Conservation (phyloP, 2,888 invertebrate species). For the Synanthedon myopaeformis region DNA sequence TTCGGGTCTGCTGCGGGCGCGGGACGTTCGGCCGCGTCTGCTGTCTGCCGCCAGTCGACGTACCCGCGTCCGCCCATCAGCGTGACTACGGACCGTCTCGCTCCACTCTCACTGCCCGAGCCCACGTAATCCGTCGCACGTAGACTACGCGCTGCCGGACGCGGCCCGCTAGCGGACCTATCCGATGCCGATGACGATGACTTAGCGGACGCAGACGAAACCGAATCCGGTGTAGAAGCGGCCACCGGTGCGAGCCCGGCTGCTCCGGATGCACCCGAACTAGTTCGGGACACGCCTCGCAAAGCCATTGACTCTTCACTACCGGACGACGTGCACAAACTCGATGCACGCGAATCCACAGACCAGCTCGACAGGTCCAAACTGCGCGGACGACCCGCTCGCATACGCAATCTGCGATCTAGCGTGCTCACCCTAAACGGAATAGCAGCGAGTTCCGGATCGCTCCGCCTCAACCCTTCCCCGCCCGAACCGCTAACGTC, state of each 20-base stretch:
- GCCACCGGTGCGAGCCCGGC: conserved; percentile 68
- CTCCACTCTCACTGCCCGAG: conserved; percentile 52
- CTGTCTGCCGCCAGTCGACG: conserved; percentile 84
- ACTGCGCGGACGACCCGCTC: conserved; percentile 83
- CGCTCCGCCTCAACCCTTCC: conserved; percentile 82
- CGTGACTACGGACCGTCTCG: conserved; percentile 82
- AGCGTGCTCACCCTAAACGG: conserved; percentile 86
- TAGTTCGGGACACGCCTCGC: conserved; percentile 79
- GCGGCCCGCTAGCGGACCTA: conserved; percentile 25
- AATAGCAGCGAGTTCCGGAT: conserved; percentile 86
- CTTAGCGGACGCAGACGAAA: conserved; percentile 47
- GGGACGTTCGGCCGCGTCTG: conserved; percentile 71
- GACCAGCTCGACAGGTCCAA: conserved; percentile 90
- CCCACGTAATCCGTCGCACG: conserved; percentile 54
- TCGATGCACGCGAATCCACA: conserved; percentile 85
- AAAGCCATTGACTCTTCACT: conserved; percentile 86
- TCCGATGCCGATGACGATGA: conserved; percentile 48
- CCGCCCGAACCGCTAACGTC: conserved; percentile 78
- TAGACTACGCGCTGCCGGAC: conserved; percentile 49
- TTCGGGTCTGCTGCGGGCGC: conserved; percentile 75
- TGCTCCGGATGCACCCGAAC: conserved; percentile 79
- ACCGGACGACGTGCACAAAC: conserved; percentile 86
- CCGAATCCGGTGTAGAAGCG: conserved; percentile 53
- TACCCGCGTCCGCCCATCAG: conserved; percentile 91
- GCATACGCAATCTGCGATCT: conserved; percentile 83